Evolutionary conservation across 2,888 invertebrate genomes (phyloP), one percentile per base, ranked within the genome.

Genomic region (Drosophila hamatofila): DNA sequence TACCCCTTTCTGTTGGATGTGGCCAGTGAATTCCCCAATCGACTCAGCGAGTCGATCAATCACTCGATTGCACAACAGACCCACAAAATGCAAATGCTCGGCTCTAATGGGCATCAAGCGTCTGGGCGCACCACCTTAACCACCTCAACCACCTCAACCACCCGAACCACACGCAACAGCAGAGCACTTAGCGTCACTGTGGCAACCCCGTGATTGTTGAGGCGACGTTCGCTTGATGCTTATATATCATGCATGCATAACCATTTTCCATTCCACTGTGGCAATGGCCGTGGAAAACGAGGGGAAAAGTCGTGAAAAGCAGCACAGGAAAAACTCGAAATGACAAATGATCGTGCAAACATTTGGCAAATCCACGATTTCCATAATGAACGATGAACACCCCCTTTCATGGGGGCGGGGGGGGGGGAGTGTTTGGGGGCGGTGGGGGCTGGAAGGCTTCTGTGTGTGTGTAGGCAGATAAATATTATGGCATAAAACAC

Each of bases 321-420:
- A 14, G 23, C 44, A 14, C 14, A 11, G 57, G 35, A 54, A 62
- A 35, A 58, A 37, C 58, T 41, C 56, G 55, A 60, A 78, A 91
- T 91, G 91, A 91, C 91, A 91, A 91, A 91, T 91, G 91, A 91
- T 91, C 91, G 88, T 81, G 89, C 90, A 88, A 89, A 87, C 91
- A 89, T 91, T 90, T 89, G 82, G 82, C 84, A 91, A 89, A 91
- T 89, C 89, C 86, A 78, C 84, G 89, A 88, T 87, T 90, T 91
- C 88, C 87, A 87, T 87, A 87, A 87, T 83, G 83, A 85, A 69
- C 58, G 72, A 46, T 16, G 14, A 23, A n/a, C 25, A n/a, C 25
- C 25, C 25, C 46, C 46, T n/a, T 25, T 0, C 23, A 23, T 7
- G 9, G 7, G 23, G 23, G 46, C 35, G 14, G 14, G 14, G 16